Evolutionary conservation across 2,888 invertebrate species (phyloP), one percentile per base, ranked within the genome.

Genomic region (Stenolophus ochropezus): DNA sequence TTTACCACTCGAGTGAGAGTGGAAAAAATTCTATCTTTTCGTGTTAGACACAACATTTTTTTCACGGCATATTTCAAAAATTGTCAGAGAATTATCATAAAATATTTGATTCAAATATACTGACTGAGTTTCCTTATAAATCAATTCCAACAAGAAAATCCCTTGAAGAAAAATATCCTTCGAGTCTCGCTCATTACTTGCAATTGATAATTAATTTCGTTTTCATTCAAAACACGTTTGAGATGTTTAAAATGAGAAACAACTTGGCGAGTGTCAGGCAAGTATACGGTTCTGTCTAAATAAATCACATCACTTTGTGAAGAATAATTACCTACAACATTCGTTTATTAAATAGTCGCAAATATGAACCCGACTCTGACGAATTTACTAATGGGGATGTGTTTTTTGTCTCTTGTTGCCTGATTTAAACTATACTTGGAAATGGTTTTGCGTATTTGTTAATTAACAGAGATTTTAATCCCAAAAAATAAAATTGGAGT

Each of bases 171-270:
- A 49, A 23, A 69, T 69, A 18, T 69, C 27, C 20, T 73, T 49
- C 73, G 49, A 73, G 73, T 47, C 23, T 23, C 21, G n/a, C 23
- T 47, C 49, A 73, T 73, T 73, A 73, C 49, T 49, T 73, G 47
- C 73, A 73, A 73, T 73, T 49, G 73, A 73, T 73, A 73, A 73
- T 73, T 73, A 73, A 73, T 73, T 49, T 73, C 73, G 14, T 49
- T 23, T 49, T 49, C 73, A 73, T 73, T 73, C 73, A 73, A 73
- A 73, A 73, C 73, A 73, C 73, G 73, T 73, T 49, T 69, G 65
- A 27, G 65, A 69, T 33, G 65, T 69, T 16, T 8, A 69, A 18
- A 69, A 42, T 33, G 65, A 69, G 33, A 69, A 69, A 69, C 65
- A 69, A 73, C 49, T 73, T 73, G 49, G 49, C 49, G 21, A 18